Evolutionary conservation across 2,888 invertebrate species (phyloP).

Genomic region (Rhaphigaster nebulosa): DNA sequence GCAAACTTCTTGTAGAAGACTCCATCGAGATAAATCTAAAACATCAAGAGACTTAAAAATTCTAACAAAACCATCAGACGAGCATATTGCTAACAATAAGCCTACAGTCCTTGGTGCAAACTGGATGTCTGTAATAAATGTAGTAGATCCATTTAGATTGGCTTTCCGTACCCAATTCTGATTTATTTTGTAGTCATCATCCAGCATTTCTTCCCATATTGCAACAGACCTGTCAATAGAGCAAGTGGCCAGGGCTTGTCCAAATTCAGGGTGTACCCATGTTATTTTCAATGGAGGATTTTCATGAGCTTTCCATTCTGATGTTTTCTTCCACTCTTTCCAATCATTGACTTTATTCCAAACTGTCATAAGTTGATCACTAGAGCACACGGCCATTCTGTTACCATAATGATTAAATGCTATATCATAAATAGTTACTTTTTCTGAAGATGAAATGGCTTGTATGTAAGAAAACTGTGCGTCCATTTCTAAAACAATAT

Average conservation of each 20-base stretch:
- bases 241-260: background rate
- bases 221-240: background rate
- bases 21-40: slow-evolving; percentile 92
- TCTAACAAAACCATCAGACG: slow-evolving; percentile 90
- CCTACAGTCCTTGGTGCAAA: slow-evolving; percentile 97
- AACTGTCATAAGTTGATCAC: slow-evolving; percentile 95
- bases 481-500: background rate
- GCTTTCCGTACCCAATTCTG: slow-evolving; percentile 92
- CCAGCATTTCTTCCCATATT: background rate
- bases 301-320: background rate
- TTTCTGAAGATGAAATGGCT: background rate
- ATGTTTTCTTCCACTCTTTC: slow-evolving; percentile 8
- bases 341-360: slow-evolving; percentile 93
- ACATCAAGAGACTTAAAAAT: slow-evolving; percentile 97
- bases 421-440: background rate
- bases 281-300: background rate
- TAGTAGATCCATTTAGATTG: slow-evolving; percentile 94
- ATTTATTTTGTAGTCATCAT: slow-evolving; percentile 67
- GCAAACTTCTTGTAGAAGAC: slow-evolving; percentile 86
- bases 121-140: slow-evolving; percentile 97
- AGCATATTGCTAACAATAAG: slow-evolving; percentile 91
- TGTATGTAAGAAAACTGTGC: background rate
- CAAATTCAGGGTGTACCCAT: slow-evolving; percentile 3
- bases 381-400: slow-evolving; percentile 92
- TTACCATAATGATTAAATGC: slow-evolving; percentile 9